Percentiles rank a stretch among this genome's conserved stretches.
These are phyloP conservation scores for Rhodeus uyekii DNA, from an alignment of 2,797 vertebrate genomes.

Conservation along the genomic window DNA sequence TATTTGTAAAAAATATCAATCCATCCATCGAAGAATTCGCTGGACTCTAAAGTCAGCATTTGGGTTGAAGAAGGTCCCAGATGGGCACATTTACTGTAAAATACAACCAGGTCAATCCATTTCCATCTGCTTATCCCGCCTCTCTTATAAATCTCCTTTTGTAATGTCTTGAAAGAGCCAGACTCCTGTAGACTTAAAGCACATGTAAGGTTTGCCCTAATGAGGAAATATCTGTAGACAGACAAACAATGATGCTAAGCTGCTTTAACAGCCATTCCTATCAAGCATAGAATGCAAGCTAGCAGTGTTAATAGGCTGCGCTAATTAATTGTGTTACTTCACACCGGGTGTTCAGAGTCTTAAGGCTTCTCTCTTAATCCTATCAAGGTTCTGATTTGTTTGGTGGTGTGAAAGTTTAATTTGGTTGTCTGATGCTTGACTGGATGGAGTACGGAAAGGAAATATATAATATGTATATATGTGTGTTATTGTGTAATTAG, in stretches of 20 bases:
- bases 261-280: conserved; percentile 2
- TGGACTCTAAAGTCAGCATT: neutral
- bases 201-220: conserved; percentile 9
- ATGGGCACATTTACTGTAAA: neutral
- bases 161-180: conserved; percentile 19
- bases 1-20: too few relatives aligned
- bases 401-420: conserved; percentile 7
- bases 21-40: too few relatives aligned
- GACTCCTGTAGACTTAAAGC: neutral
- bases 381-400: conserved; percentile 9
- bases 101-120: neutral
- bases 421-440: conserved; percentile 8
- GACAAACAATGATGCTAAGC: conserved; percentile 42
- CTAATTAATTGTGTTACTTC: conserved; percentile 27
- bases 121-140: neutral
- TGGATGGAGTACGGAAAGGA: neutral
- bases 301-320: conserved; percentile 31
- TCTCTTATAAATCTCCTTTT: conserved; percentile 6
- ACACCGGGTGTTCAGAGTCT: conserved; percentile 17
- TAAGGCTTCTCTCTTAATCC: conserved; percentile 27
- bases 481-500: neutral
- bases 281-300: conserved; percentile 22
- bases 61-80: neutral
- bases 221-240: conserved; percentile 21
- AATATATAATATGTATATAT: neutral